These are phyloP conservation scores for Mamestra configurata DNA, from an alignment of 1,140 invertebrate species.

Conservation along the genomic window DNA sequence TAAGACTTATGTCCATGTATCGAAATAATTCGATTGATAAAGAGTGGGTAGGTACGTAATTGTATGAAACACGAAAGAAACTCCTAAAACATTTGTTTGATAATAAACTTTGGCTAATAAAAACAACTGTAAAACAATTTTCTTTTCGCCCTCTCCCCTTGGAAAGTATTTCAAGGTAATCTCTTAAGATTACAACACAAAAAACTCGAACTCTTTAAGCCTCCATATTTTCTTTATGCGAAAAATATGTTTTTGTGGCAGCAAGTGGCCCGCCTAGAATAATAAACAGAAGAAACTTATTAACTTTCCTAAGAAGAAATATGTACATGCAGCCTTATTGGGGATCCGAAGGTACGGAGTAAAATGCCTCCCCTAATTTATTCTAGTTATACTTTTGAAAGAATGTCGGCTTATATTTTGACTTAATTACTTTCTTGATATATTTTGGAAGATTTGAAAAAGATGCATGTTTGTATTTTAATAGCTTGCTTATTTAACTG, in stretches of 20 bases:
- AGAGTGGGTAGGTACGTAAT: not conserved
- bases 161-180: slow-evolving; percentile 84
- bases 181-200: slow-evolving; percentile 78
- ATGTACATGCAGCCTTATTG: slow-evolving; percentile 54
- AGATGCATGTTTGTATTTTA: too few relatives aligned
- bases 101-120: slow-evolving; percentile 71
- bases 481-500: too few relatives aligned
- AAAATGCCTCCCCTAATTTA: slow-evolving; percentile 45
- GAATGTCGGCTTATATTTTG: slow-evolving; percentile 8
- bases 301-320: slow-evolving; percentile 61
- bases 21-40: not conserved
- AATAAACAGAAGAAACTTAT: slow-evolving; percentile 69
- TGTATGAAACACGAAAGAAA: slow-evolving; percentile 1
- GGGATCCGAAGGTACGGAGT: slow-evolving; percentile 44
- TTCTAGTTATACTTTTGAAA: slow-evolving; percentile 36
- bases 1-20: not conserved
- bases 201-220: slow-evolving; percentile 81
- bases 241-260: slow-evolving; percentile 67
- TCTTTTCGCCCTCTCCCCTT: slow-evolving; percentile 67
- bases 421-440: slow-evolving; percentile 18
- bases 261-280: slow-evolving; percentile 54
- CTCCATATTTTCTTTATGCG: slow-evolving; percentile 78
- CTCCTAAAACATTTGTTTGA: slow-evolving; percentile 43
- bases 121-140: slow-evolving; percentile 79
- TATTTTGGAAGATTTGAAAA: slow-evolving; percentile 16